Base-by-base conservation (phyloP, 2,888 invertebrate species). In the Lomographa bimaculata region DNA sequence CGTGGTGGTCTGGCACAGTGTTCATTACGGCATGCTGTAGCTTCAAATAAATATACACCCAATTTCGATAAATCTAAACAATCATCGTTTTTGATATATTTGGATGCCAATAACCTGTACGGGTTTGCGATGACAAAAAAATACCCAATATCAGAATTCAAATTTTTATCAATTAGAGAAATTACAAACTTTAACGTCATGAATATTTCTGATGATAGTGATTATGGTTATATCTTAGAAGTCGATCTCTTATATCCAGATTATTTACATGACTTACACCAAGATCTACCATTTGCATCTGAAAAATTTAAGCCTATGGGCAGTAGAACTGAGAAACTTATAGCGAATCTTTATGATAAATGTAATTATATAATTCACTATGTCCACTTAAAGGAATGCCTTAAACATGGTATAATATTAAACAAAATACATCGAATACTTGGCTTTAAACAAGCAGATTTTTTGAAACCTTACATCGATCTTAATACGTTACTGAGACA, bases 181-280 rank as follows among this genome's bases (percentile, higher is more conserved):
- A 28, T 32, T 8, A 28, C 21, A 41, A 5, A 39, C 16, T 46
- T 46, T 19, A 26, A 49, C 8, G 24, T 54, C 2, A 7, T 7
- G 6, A 29, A 11, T 20, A 14, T 16, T 5, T n/a, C 40, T 3
- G 36, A 38, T 10, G 40, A 40, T 6, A 47, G 46, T 10, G 36
- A 50, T 0, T 19, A 27, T 3, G 50, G 55, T 2, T 57, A 50
- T 23, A 51, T 57, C 27, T 30, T 60, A 10, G 72, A 74, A 55
- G 64, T 64, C 0, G 67, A 70, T 46, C 21, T 66, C 5, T 43
- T 38, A 23, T 64, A 66, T 26, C 64, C 63, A 0, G 7, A 46
- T 4, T 16, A 45, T 7, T 25, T 69, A 18, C 64, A 66, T 36
- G 46, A 64, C 32, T 7, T 11, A 6, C 64, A 66, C 40, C 45